phyloP scores from a whole-genome alignment of 2,113 vertebrate species.

The Stercorarius parasiticus region DNA sequence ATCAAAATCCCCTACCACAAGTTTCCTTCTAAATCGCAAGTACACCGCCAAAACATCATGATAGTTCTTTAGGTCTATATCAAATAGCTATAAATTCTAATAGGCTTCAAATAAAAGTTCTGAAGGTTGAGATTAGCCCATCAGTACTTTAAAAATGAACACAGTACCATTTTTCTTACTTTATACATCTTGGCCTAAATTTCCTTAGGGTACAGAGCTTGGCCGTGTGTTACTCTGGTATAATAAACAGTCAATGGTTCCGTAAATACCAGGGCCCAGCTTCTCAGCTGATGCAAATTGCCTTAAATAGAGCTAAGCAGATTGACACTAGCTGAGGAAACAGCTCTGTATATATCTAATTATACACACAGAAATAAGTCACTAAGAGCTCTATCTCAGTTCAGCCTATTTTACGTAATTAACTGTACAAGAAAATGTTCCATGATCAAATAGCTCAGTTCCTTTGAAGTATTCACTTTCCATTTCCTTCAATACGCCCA shows the following conservation, averaged over 20 bases:
- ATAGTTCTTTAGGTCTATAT: background rate
- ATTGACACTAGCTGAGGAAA: slow-evolving; percentile 35
- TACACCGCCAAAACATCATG: background rate
- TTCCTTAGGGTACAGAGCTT: background rate
- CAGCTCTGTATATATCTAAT: slow-evolving; percentile 34
- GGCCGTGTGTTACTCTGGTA: background rate
- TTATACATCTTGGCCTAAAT: background rate
- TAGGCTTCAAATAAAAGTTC: background rate
- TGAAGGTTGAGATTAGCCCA: background rate
- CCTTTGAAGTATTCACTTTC: slow-evolving; percentile 35
- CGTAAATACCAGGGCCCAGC: background rate
- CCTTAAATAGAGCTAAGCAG: slow-evolving; percentile 4
- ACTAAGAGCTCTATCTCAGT: slow-evolving; percentile 15
- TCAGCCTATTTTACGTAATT: slow-evolving; percentile 29
- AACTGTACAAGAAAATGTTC: slow-evolving; percentile 34
- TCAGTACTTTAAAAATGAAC: background rate
- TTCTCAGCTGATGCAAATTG: slow-evolving; percentile 9
- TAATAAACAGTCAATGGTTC: background rate
- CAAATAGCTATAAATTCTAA: background rate
- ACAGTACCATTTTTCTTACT: background rate
- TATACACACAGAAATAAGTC: slow-evolving; percentile 9
- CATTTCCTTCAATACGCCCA: background rate
- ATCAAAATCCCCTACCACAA: background rate
- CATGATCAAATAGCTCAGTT: slow-evolving; percentile 4
- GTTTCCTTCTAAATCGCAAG: background rate